Conservation (phyloP, 2,113 vertebrate species). For the Oxyura jamaicensis region DNA sequence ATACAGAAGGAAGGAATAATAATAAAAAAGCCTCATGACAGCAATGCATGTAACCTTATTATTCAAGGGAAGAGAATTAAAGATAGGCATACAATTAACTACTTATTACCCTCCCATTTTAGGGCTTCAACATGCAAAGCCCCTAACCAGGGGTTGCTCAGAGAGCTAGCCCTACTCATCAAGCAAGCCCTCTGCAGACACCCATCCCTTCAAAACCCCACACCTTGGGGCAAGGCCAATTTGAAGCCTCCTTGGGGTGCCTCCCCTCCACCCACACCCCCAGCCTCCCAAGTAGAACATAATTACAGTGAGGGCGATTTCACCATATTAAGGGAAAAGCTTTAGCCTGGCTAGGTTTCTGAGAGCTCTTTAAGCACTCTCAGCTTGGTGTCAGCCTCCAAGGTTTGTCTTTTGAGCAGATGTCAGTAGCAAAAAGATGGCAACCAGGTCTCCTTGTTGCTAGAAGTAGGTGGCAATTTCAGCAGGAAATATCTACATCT, state of each 20-base stretch:
- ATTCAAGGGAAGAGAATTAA: not conserved
- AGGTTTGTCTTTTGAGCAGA: not conserved
- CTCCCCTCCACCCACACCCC: not conserved
- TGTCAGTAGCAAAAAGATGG: not conserved
- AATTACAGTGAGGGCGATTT: not conserved
- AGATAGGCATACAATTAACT: not conserved
- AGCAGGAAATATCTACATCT: not conserved
- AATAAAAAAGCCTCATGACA: not conserved
- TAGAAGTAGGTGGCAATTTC: not conserved
- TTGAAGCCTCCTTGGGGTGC: not conserved
- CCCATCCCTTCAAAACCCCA: not conserved
- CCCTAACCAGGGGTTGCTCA: not conserved
- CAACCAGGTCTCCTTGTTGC: not conserved
- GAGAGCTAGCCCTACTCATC: not conserved
- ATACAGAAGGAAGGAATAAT: not conserved
- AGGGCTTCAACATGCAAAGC: not conserved
- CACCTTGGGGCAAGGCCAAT: not conserved
- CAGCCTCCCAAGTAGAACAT: not conserved
- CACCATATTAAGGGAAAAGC: not conserved
- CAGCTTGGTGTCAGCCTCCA: not conserved
- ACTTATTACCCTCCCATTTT: not conserved
- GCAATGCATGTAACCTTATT: not conserved
- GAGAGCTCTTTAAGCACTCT: not conserved
- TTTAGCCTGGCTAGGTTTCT: not conserved
- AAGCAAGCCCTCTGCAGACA: not conserved